Evolutionary conservation across 2,888 invertebrate species (phyloP).

Genomic region (Onchidella celtica): DNA sequence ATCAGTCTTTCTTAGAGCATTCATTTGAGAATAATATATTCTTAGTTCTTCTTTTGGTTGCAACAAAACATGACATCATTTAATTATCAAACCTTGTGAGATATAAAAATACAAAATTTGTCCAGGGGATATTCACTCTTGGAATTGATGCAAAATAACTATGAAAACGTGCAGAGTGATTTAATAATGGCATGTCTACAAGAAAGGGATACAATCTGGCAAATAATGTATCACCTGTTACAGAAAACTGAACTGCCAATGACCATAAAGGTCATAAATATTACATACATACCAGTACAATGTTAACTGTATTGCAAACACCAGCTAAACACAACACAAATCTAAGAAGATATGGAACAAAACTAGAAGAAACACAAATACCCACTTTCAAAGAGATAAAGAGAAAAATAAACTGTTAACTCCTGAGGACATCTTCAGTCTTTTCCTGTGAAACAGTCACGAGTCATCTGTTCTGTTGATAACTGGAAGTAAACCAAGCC

Average conservation of each 20-base stretch:
- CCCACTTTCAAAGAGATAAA: constrained; percentile 27
- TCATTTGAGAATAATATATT: constrained; percentile 1
- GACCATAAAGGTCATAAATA: background rate
- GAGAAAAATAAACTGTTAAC: background rate
- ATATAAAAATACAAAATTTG: background rate
- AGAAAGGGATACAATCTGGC: too few species aligned
- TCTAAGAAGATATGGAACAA: background rate
- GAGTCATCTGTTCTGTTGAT: background rate
- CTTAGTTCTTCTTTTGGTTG: background rate
- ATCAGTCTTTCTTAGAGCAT: background rate
- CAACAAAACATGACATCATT: background rate
- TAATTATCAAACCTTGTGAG: background rate
- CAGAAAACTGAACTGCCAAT: background rate
- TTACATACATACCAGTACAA: too few species aligned
- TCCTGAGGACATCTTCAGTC: background rate
- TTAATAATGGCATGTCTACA: constrained; percentile 9
- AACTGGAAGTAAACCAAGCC: background rate
- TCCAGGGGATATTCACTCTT: background rate
- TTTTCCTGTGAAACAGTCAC: background rate
- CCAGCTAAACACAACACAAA: constrained; percentile 38
- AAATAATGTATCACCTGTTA: background rate
- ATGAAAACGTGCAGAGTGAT: constrained; percentile 1
- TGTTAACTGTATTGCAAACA: constrained; percentile 26
- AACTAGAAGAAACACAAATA: background rate
- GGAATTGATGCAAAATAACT: background rate